phyloP scores from a whole-genome alignment of 2,888 invertebrate species.

The Dynastes grantii region DNA sequence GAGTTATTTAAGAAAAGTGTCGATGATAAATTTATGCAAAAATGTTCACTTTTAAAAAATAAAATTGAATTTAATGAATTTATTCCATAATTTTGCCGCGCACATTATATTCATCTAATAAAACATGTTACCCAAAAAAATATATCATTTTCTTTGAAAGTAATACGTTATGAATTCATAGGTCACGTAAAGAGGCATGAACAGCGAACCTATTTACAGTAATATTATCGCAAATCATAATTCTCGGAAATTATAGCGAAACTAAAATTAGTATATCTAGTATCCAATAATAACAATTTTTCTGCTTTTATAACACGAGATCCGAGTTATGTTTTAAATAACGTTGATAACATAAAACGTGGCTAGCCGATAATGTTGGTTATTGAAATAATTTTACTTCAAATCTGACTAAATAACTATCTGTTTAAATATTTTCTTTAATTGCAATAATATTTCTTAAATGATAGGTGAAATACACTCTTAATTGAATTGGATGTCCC shows the following conservation, averaged over 20 bases:
- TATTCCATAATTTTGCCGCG: too few species aligned
- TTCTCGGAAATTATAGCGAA: neutral
- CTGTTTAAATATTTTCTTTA: too few species aligned
- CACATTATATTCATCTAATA: neutral
- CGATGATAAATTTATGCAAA: too few species aligned
- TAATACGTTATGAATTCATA: neutral
- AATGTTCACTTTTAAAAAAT: too few species aligned
- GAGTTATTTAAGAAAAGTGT: too few species aligned
- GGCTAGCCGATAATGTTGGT: neutral
- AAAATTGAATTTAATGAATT: too few species aligned
- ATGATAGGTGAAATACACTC: neutral
- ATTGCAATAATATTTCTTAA: neutral
- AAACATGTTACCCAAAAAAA: neutral
- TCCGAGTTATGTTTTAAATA: neutral
- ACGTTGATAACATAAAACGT: neutral
- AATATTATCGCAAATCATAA: neutral
- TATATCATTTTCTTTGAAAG: neutral
- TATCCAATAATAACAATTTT: slow-evolving; percentile 3
- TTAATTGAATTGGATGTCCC: too few species aligned
- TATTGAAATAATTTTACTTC: neutral
- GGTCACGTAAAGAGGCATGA: neutral
- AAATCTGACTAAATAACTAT: neutral
- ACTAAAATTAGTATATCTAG: neutral
- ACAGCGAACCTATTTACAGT: neutral
- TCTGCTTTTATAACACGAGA: neutral